These are phyloP conservation scores for Tauraco hartlaubi DNA, from an alignment of 2,797 vertebrate species.

Conservation along the genomic window DNA sequence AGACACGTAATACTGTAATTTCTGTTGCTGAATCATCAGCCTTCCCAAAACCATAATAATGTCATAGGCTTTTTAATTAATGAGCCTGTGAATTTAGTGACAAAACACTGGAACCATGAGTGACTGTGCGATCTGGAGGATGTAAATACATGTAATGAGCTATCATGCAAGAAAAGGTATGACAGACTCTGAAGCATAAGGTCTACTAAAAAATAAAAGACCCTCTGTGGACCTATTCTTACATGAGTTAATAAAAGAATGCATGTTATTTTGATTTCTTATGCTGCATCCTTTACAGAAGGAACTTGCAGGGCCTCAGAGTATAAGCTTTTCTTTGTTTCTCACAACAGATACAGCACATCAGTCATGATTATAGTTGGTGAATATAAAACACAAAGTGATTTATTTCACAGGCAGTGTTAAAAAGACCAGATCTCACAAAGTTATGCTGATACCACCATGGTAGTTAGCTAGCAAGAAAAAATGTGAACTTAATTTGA, in stretches of 20 bases:
- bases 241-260: neutral
- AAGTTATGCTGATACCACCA: neutral
- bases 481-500: neutral
- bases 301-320: neutral
- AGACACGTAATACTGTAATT: neutral
- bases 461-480: neutral
- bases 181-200: neutral
- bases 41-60: neutral
- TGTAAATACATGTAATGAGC: neutral
- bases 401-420: neutral
- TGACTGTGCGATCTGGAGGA: neutral
- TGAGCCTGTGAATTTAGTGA: neutral
- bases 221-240: neutral
- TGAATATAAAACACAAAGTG: neutral
- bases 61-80: constrained; percentile 22
- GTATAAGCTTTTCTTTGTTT: neutral
- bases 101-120: neutral
- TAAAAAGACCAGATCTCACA: neutral
- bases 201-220: neutral
- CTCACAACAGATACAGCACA: neutral
- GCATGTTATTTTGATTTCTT: neutral
- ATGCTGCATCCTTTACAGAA: neutral
- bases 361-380: neutral
- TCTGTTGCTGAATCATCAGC: constrained; percentile 1
- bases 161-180: neutral